Evolutionary conservation across 35 echinoderm and acorn worm genomes (phyloP), one percentile per base, ranked within the genome.

Genomic region (Ophiothrix spiculata): DNA sequence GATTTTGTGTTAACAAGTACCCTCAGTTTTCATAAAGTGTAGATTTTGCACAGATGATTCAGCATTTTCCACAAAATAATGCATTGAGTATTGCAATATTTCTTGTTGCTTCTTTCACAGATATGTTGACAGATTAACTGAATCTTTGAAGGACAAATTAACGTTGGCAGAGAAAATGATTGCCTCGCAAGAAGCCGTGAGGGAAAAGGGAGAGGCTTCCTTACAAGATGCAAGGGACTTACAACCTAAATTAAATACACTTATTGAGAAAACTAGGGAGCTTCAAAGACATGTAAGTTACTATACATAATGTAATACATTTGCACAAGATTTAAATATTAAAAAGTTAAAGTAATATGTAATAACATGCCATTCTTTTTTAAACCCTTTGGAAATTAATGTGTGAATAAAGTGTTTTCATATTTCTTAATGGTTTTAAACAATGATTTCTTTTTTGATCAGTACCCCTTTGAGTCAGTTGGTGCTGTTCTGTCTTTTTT

Each of bases 101-200:
- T 63, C n/a, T 14, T 15, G 56, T 14, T 75, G n/a, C 35, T 10
- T 21, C 19, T n/a, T n/a, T n/a, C n/a, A 33, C 78, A 98, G 95
- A 78, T 98, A 98, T 91, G 95, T 98, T 23, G 95, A 98, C 75
- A 91, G 91, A 33, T 79, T 98, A 64, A 89, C 95, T 80, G 88
- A 98, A 16, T 88, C 92, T 0, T 86, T 94, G 23, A 91, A 87
- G 40, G 75, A 94, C 40, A 98, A 98, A 76, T 75, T 88, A 23
- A 46, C 69, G 0, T 33, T 76, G 3, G 92, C 90, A 75, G 95
- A 98, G 86, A 98, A 98, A 76, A 98, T 98, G 95, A 33, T 91
- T 32, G 95, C 92, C 11, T 91, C 88, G 12, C 82, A 88, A 63
- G 45, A 89, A 37, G 95, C 91, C 29, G 84, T 94, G 15, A 56